Evolutionary conservation across 1,140 invertebrate species (phyloP), one percentile per base, ranked within the genome.

Genomic region (Heliothis virescens): DNA sequence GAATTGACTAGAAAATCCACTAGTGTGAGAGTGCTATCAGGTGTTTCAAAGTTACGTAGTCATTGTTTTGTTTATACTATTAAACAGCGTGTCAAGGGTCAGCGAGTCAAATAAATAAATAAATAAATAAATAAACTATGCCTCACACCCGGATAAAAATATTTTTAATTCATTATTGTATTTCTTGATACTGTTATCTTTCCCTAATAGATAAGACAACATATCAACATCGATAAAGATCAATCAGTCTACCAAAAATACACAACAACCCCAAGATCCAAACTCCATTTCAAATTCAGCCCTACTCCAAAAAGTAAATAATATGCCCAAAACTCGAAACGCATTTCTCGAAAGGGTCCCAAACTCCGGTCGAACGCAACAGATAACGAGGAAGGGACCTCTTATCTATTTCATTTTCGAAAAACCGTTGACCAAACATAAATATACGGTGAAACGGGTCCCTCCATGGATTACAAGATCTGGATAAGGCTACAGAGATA

Each of bases 361-460:
- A 47, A 69, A 69, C 53, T 53, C 53, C 62, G 62, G 47, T 62
- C 74, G 60, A 78, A 78, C 63, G 75, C 75, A 78, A 78, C 75
- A 78, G 75, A 78, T 78, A 78, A 78, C 63, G 63, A 67, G 41
- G 34, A 57, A 83, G 73, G 77, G 82, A 75, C 69, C 78, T 63
- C 85, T 86, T 87, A 89, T 91, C 88, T 90, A 90, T 91, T 91
- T 88, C 87, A 91, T 88, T 87, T 91, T 87, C 85, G 50, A 86
- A 87, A 87, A 91, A 87, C 88, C 85, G 87, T 90, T 86, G 87
- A 84, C 88, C 88, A 89, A 84, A 90, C 88, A 92, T 93, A 93
- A 93, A 93, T 93, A 93, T 87, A 89, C 85, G 87, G 83, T 92
- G 87, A 93, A 91, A 90, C 85, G 91, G 91, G 91, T 92, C 85